Base-by-base conservation (phyloP, 2,888 invertebrate species). In the Pediacus dermestoides region DNA sequence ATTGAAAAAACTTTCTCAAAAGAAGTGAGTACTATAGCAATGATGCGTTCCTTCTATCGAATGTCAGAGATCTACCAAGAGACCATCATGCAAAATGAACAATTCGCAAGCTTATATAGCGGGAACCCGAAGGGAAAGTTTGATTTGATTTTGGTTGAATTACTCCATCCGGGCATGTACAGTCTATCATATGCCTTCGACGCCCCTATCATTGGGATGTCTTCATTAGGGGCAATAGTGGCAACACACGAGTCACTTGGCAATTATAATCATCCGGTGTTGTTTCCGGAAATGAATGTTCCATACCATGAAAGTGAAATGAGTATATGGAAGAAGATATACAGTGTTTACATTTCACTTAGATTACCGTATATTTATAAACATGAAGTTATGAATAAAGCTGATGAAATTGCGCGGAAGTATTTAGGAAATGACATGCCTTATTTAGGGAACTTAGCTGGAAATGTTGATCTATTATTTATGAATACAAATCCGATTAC, bases 401-500 rank as follows among this genome's bases (percentile, higher is more conserved):
- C 49, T 15, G 52, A 54, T 34, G 25, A 10, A 4, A 48, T 45
- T 10, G 42, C 49, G 12, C 51, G 45, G 32, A 42, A 34, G 25
- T 33, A 39, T 30, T 30, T 54, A 7, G 42, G 44, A 2, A 28
- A 33, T 2, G 34, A 47, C 26, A 14, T 54, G 16, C 54, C 54
- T 8, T 50, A 51, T 35, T 31, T 54, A n/a, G 52, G 48, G 7
- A 48, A 52, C 11, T 34, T 26, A 26, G 32, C 18, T 18, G 21
- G 7, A 28, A 10, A 45, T 38, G 39, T 50, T 13, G 48, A 50
- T 42, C 10, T 52, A 6, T 16, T 54, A n/a, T 33, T 55, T 7
- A 31, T 48, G 16, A 54, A 53, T 33, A 42, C 43, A 16, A 51
- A 53, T 37, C 51, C 51, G 3, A 35, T 49, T 12, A 44, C 53